These are phyloP conservation scores for Geopemphigus sp. DNA, from an alignment of 1,140 invertebrate genomes.

Conservation along the genomic window DNA sequence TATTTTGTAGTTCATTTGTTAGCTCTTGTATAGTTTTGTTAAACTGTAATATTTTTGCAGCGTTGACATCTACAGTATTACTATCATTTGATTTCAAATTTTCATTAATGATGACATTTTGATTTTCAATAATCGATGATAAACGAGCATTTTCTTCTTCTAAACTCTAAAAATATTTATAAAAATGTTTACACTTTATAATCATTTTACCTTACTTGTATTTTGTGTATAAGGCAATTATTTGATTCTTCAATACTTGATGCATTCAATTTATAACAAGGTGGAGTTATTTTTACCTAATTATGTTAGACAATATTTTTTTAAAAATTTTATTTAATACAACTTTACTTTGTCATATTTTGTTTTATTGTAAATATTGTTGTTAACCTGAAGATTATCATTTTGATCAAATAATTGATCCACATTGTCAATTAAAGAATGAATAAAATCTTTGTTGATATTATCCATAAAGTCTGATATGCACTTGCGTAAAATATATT, in stretches of 20 bases:
- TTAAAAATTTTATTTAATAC: not conserved
- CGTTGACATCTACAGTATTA: not conserved
- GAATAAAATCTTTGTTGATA: slow-evolving; percentile 26
- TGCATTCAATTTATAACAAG: not conserved
- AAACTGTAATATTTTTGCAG: slow-evolving; percentile 26
- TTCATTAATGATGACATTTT: not conserved
- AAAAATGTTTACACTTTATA: not conserved
- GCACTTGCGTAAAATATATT: not conserved
- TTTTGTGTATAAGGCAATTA: slow-evolving; percentile 16
- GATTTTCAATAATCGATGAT: not conserved
- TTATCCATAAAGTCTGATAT: slow-evolving; percentile 13
- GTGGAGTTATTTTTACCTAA: not conserved
- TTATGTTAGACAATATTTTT: not conserved
- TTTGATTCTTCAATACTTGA: not conserved
- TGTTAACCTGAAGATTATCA: not conserved
- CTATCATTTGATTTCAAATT: not conserved
- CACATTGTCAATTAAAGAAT: not conserved
- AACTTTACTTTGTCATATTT: not conserved
- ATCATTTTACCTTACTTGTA: slow-evolving; percentile 10
- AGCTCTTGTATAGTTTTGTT: slow-evolving; percentile 7
- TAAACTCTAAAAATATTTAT: slow-evolving; percentile 2
- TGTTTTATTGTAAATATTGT: not conserved
- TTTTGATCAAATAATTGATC: slow-evolving; percentile 6
- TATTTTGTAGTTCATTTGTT: slow-evolving; percentile 3
- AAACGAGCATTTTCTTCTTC: slow-evolving; percentile 29